Evolutionary conservation across 1,140 invertebrate species (phyloP).

Genomic region (Akabosia matsudoensis): DNA sequence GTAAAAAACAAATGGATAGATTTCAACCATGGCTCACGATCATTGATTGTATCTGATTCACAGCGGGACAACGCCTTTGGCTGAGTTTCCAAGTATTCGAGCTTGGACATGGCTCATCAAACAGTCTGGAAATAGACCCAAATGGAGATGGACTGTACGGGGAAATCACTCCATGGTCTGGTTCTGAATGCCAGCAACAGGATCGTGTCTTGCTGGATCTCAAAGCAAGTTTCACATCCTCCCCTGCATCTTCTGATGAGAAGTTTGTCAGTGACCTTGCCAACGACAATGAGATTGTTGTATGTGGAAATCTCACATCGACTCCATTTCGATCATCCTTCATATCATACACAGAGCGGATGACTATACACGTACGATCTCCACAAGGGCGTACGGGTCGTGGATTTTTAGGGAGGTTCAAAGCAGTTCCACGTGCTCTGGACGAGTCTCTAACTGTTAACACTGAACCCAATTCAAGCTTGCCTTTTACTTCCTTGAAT

Average conservation of each 20-base stretch:
- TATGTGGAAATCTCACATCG: conserved; percentile 46
- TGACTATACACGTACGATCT: conserved; percentile 55
- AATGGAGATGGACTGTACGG: neutral
- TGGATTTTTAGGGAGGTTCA: conserved; percentile 43
- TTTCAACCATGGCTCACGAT: no score
- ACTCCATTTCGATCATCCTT: conserved; percentile 51
- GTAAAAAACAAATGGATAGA: no score
- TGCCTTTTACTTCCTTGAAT: conserved; percentile 53
- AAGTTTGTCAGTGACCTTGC: conserved; percentile 48
- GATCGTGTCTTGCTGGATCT: conserved; percentile 57
- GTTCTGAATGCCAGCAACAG: conserved; percentile 15
- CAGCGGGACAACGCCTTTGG: conserved; percentile 61
- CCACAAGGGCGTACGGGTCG: conserved; percentile 36
- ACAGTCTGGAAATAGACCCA: neutral
- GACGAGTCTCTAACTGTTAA: conserved; percentile 35
- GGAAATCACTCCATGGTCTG: neutral
- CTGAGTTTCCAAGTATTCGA: conserved; percentile 62
- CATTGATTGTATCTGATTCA: conserved; percentile 17
- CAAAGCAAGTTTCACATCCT: conserved; percentile 51
- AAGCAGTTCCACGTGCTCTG: conserved; percentile 36
- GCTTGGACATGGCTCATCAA: conserved; percentile 50
- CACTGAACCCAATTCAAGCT: conserved; percentile 31
- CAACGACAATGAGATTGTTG: conserved; percentile 31
- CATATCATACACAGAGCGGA: conserved; percentile 58
- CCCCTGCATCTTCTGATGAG: conserved; percentile 55